A percentile compares a stretch with the other conserved stretches of the same genome.
These are phyloP conservation scores for Chrysopa pallens DNA, from an alignment of 1,140 invertebrate genomes.

Conservation along the genomic window DNA sequence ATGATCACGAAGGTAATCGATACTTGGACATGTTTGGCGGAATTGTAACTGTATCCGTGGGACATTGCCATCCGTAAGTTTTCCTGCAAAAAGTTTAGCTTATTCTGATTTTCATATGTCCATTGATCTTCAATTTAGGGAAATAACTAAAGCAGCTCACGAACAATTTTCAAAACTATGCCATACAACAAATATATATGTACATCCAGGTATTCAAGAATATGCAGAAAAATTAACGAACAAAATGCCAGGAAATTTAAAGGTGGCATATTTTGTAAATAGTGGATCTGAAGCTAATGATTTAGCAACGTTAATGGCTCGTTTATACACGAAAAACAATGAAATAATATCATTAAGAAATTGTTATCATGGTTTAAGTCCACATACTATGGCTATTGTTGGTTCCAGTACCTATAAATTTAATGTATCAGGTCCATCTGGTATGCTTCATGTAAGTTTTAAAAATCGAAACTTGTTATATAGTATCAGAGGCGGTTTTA, in stretches of 20 bases:
- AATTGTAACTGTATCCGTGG: conserved; percentile 93
- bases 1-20: conserved; percentile 64
- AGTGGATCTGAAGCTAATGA: conserved; percentile 97
- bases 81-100: background rate
- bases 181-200: conserved; percentile 84
- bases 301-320: conserved; percentile 71
- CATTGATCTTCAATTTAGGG: conserved; percentile 27
- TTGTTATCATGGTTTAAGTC: conserved; percentile 79
- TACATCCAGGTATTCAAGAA: conserved; percentile 77
- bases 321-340: conserved; percentile 64
- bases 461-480: no score
- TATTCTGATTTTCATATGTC: background rate
- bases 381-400: conserved; percentile 64
- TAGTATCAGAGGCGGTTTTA: no score
- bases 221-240: conserved; percentile 66
- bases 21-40: conserved; percentile 93
- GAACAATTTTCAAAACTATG: conserved; percentile 69
- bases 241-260: conserved; percentile 71
- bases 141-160: conserved; percentile 54
- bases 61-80: conserved; percentile 93
- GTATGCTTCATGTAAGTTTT: conserved; percentile 61
- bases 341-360: conserved; percentile 78
- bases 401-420: conserved; percentile 64
- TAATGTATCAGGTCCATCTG: conserved; percentile 50
- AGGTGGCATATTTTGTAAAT: conserved; percentile 84